Evolutionary conservation across 2,797 vertebrate genomes (phyloP).

Genomic region (Sternarchorhynchus goeldii): DNA sequence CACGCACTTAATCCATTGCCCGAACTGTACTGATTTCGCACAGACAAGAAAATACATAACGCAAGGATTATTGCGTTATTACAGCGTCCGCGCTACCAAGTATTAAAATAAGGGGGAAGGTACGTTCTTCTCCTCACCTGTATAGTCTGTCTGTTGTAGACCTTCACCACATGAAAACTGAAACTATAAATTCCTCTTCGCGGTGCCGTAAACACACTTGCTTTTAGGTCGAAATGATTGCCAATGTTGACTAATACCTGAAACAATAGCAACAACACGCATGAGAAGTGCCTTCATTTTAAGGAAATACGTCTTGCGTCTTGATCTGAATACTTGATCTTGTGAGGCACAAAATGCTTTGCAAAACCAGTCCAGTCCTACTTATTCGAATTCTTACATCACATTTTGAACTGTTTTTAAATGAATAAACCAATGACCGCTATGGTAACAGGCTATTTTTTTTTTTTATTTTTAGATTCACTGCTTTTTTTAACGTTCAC

Average conservation of each 20-base stretch:
- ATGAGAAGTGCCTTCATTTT: neutral
- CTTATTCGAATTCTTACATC: too few species aligned
- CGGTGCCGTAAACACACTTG: slow-evolving; percentile 96
- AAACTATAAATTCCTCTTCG: slow-evolving; percentile 99
- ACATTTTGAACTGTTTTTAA: too few species aligned
- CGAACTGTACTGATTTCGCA: neutral
- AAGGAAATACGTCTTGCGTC: too few species aligned
- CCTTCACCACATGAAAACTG: slow-evolving; percentile 99
- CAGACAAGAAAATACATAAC: neutral
- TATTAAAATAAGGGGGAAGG: neutral
- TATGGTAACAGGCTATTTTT: too few species aligned
- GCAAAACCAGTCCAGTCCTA: too few species aligned
- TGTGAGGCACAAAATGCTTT: too few species aligned
- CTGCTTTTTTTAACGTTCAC: too few species aligned
- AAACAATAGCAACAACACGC: slow-evolving; percentile 61
- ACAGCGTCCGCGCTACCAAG: too few species aligned
- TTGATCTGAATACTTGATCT: too few species aligned
- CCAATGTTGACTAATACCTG: slow-evolving; percentile 99
- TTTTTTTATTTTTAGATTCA: too few species aligned
- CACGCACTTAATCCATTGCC: slow-evolving; percentile 12
- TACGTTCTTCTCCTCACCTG: slow-evolving; percentile 82
- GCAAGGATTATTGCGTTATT: neutral
- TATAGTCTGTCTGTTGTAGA: slow-evolving; percentile 99
- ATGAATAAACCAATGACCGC: too few species aligned
- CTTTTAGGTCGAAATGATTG: slow-evolving; percentile 98